These are phyloP conservation scores for Chaetodon trifascialis DNA, from an alignment of 2,113 vertebrate species.

Conservation along the genomic window DNA sequence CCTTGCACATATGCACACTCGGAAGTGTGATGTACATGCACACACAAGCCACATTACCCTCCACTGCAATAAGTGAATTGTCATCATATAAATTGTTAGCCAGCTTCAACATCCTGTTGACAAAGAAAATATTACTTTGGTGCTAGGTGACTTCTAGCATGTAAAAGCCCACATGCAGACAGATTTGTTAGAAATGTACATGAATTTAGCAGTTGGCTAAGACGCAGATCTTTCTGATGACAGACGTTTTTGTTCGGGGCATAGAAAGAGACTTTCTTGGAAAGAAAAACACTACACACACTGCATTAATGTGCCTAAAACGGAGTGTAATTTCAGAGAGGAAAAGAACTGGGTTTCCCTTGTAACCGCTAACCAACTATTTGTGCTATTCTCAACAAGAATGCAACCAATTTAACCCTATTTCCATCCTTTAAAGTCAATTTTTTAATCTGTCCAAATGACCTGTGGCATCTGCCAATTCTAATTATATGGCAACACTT, in stretches of 20 bases:
- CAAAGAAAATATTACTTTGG: conserved; percentile 22
- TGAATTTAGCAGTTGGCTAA: conserved; percentile 44
- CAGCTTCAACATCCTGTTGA: conserved; percentile 20
- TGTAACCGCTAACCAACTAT: conserved; percentile 71
- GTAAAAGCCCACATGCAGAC: conserved; percentile 26
- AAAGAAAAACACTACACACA: conserved; percentile 64
- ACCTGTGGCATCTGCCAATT: conserved; percentile 46
- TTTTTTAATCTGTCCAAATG: conserved; percentile 58
- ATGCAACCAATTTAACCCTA: conserved; percentile 46
- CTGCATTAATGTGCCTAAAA: conserved; percentile 66
- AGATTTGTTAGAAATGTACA: conserved; percentile 41
- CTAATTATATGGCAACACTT: conserved; percentile 49
- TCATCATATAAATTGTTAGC: not conserved
- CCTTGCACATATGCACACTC: not conserved
- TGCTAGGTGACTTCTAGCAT: conserved; percentile 4
- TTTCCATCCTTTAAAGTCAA: conserved; percentile 49
- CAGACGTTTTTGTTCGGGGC: conserved; percentile 42
- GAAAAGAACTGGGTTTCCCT: conserved; percentile 64
- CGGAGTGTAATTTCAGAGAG: conserved; percentile 68
- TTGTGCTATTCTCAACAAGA: conserved; percentile 73
- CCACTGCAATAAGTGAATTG: conserved; percentile 2
- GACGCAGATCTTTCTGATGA: conserved; percentile 33
- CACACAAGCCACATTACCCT: not conserved
- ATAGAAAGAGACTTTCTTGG: conserved; percentile 29
- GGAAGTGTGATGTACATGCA: not conserved